A percentile compares a stretch with the other conserved stretches of the same genome.
Conservation (phyloP, 2,888 invertebrate genomes). For the Lumbricus terrestris region DNA sequence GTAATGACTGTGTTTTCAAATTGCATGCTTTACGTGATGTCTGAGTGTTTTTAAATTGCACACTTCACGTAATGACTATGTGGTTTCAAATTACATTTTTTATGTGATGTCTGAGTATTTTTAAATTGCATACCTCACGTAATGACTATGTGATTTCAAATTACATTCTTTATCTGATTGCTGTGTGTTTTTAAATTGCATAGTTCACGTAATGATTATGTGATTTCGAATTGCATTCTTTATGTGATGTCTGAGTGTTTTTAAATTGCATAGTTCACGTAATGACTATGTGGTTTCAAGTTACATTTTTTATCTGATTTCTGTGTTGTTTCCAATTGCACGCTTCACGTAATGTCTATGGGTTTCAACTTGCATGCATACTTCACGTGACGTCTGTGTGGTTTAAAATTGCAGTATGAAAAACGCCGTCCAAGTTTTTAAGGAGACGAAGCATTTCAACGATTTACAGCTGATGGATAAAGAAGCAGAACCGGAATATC, state of each 20-base stretch:
- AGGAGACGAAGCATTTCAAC: constrained; percentile 47
- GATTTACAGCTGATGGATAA: constrained; percentile 39
- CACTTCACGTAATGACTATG: constrained; percentile 43
- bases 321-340: not conserved
- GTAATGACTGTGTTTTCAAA: too few species aligned
- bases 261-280: not conserved
- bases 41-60: not conserved
- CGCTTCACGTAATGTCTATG: too few species aligned
- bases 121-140: not conserved
- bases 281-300: constrained; percentile 51
- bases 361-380: too few species aligned
- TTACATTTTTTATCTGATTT: too few species aligned
- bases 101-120: not conserved
- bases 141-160: too few species aligned
- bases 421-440: constrained; percentile 50
- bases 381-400: not conserved
- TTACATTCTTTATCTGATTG: too few species aligned
- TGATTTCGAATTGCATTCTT: not conserved
- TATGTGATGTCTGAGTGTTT: not conserved
- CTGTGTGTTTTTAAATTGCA: too few species aligned
- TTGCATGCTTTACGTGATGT: too few species aligned
- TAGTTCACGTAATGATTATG: too few species aligned
- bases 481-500: constrained; percentile 38
- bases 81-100: constrained; percentile 44
- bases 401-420: constrained; percentile 45